Percentiles rank a stretch among this genome's conserved stretches.
Evolutionary conservation across 2,797 vertebrate genomes (phyloP).

Genomic region (Esox masquinongy): DNA sequence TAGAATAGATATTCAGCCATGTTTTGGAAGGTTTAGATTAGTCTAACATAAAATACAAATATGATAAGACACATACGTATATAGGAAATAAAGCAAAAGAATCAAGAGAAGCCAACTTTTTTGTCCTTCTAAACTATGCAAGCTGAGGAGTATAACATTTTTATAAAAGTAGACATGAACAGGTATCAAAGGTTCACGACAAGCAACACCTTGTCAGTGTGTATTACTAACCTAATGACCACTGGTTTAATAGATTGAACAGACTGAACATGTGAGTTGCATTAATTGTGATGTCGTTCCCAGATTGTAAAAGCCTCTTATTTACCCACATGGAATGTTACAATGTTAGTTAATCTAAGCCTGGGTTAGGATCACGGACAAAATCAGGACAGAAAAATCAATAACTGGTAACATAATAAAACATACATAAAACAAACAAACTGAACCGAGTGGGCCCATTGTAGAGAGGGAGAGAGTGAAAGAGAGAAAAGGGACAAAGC

Average conservation of each 20-base stretch:
- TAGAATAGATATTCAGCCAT: neutral
- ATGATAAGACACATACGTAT: neutral
- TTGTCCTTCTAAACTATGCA: neutral
- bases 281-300: neutral
- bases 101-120: neutral
- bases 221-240: neutral
- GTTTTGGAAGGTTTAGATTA: neutral
- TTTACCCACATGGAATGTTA: neutral
- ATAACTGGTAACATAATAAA: neutral
- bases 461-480: neutral
- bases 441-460: neutral
- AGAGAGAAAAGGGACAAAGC: conserved; percentile 10
- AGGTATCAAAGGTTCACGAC: neutral
- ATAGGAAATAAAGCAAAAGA: neutral
- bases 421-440: neutral
- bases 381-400: neutral
- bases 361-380: neutral
- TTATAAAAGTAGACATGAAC: neutral
- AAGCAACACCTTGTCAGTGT: neutral
- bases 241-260: neutral
- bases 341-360: neutral
- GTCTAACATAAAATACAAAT: neutral
- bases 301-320: neutral
- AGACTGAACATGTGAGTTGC: conserved; percentile 5
- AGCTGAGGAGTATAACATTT: neutral